phyloP scores from a whole-genome alignment of 2,797 vertebrate species.

The Aldrovandia affinis region DNA sequence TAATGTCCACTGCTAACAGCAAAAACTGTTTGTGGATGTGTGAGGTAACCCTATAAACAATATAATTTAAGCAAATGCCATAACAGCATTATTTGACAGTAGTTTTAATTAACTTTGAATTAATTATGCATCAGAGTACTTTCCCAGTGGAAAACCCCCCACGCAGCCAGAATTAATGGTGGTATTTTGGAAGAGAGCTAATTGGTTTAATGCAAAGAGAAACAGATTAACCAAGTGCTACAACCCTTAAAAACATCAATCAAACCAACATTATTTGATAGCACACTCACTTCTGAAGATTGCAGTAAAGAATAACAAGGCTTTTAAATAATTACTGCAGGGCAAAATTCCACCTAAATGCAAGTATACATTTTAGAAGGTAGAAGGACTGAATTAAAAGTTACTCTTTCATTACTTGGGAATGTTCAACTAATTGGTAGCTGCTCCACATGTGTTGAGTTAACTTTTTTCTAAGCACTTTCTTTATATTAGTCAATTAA shows the following conservation, averaged over 20 bases:
- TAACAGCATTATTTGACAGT: not conserved
- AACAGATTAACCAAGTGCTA: not conserved
- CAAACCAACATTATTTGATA: not conserved
- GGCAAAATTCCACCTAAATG: too few species aligned
- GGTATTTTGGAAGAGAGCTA: not conserved
- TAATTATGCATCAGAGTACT: not conserved
- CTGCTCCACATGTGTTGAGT: slow-evolving; percentile 2
- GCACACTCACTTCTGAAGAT: not conserved
- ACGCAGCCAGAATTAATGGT: not conserved
- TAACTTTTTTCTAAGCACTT: slow-evolving; percentile 16
- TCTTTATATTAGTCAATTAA: slow-evolving; percentile 26
- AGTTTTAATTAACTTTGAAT: not conserved
- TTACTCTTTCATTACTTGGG: not conserved
- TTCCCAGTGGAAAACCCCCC: not conserved
- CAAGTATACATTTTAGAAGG: too few species aligned
- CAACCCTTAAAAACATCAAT: not conserved
- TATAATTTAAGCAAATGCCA: not conserved
- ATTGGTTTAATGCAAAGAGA: slow-evolving; percentile 13
- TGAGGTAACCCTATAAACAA: slow-evolving; percentile 10
- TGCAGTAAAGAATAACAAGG: not conserved
- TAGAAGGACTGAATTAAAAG: not conserved
- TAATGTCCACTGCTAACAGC: not conserved
- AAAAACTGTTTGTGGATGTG: not conserved
- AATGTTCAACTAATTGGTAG: not conserved
- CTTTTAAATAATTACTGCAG: not conserved